These are phyloP conservation scores for Xestobium rufovillosum DNA, from an alignment of 2,888 invertebrate species.

Conservation along the genomic window DNA sequence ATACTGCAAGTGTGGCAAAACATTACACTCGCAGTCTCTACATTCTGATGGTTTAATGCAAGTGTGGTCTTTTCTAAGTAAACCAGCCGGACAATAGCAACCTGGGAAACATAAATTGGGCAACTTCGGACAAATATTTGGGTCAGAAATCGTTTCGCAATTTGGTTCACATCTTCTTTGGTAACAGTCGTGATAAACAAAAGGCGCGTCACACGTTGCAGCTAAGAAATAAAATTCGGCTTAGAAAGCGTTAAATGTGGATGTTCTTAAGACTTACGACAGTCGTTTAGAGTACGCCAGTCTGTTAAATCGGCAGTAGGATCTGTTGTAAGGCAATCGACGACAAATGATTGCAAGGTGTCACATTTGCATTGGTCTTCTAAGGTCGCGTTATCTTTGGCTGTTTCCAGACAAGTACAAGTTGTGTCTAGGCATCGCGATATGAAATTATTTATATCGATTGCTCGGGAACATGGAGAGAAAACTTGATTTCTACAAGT, in stretches of 20 bases:
- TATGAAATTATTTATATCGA: constrained; percentile 62
- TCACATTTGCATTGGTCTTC: constrained; percentile 59
- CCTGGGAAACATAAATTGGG: constrained; percentile 70
- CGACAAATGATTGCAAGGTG: constrained; percentile 61
- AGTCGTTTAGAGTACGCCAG: constrained; percentile 66
- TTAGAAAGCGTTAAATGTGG: too few species aligned
- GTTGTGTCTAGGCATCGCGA: constrained; percentile 67
- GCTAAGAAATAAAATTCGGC: constrained; percentile 44
- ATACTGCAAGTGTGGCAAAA: constrained; percentile 73
- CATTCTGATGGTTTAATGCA: constrained; percentile 68
- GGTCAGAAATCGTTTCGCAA: constrained; percentile 56
- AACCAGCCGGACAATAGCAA: constrained; percentile 76
- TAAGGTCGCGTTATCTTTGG: constrained; percentile 36
- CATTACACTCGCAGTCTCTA: constrained; percentile 64
- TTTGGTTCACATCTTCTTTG: constrained; percentile 70
- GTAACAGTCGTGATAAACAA: constrained; percentile 78
- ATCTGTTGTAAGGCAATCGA: constrained; percentile 63
- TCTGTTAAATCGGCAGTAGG: constrained; percentile 55
- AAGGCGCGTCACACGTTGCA: constrained; percentile 62
- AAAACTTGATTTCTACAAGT: constrained; percentile 51
- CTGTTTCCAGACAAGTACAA: constrained; percentile 61
- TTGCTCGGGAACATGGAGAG: constrained; percentile 53
- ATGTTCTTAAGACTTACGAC: too few species aligned
- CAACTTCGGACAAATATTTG: constrained; percentile 54
- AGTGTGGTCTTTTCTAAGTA: constrained; percentile 56